These are phyloP conservation scores for Maylandia zebra DNA, from an alignment of 2,113 vertebrate genomes.

Conservation along the genomic window DNA sequence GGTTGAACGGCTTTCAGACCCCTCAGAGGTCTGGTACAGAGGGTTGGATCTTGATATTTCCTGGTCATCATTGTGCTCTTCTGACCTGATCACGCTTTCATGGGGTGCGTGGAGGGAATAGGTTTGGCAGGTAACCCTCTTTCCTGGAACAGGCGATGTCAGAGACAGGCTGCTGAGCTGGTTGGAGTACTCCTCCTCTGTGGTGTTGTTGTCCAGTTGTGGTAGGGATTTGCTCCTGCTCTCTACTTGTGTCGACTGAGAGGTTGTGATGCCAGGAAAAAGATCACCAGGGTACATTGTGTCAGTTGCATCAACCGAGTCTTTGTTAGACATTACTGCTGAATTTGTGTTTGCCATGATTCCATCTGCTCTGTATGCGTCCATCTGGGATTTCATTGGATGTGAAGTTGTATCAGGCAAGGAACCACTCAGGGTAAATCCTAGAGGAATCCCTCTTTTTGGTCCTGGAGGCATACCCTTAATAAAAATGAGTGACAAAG, in stretches of 20 bases:
- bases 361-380: background rate
- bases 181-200: background rate
- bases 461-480: slow-evolving; percentile 54
- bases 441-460: slow-evolving; percentile 31
- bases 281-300: background rate
- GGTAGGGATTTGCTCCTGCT: slow-evolving; percentile 29
- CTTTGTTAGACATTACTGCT: background rate
- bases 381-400: background rate
- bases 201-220: background rate
- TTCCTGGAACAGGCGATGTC: background rate
- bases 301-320: background rate
- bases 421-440: slow-evolving; percentile 13
- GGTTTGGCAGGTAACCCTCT: slow-evolving; percentile 24
- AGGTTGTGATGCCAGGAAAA: background rate
- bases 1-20: background rate
- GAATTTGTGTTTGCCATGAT: background rate
- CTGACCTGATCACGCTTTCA: background rate
- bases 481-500: background rate
- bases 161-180: background rate
- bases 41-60: slow-evolving; percentile 18
- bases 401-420: background rate
- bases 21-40: background rate
- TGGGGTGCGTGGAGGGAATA: slow-evolving; percentile 31
- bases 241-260: slow-evolving; percentile 36
- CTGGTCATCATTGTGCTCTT: background rate